These are phyloP conservation scores for Leptinotarsa undecemlineata DNA, from an alignment of 1,140 invertebrate genomes.

Conservation along the genomic window DNA sequence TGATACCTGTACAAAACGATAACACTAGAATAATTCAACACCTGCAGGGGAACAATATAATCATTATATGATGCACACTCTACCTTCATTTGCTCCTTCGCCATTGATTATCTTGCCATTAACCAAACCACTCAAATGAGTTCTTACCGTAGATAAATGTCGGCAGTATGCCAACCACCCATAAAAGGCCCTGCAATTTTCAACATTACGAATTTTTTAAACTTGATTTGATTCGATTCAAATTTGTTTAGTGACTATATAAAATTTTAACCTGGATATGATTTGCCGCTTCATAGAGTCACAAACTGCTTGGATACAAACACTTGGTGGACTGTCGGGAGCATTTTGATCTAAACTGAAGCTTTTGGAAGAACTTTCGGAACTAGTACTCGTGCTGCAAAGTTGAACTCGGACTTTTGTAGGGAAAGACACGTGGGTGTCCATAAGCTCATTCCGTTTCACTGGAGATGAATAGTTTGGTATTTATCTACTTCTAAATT, in stretches of 20 bases:
- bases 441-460: conserved; percentile 54
- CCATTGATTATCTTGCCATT: conserved; percentile 65
- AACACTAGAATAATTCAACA: neutral
- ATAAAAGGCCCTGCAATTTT: conserved; percentile 79
- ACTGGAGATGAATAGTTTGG: conserved; percentile 33
- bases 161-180: conserved; percentile 94
- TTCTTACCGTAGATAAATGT: conserved; percentile 88
- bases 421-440: conserved; percentile 48
- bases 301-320: conserved; percentile 71
- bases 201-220: neutral
- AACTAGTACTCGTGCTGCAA: conserved; percentile 53
- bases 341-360: conserved; percentile 52
- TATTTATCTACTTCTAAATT: neutral
- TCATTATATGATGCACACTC: conserved; percentile 15
- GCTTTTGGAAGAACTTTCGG: conserved; percentile 53
- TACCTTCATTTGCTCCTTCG: conserved; percentile 59
- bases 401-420: conserved; percentile 47
- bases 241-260: neutral
- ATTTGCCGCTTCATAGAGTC: conserved; percentile 93
- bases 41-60: too few relatives aligned
- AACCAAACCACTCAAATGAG: conserved; percentile 88
- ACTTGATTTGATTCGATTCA: neutral
- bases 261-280: conserved; percentile 65
- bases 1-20: conserved; percentile 60
- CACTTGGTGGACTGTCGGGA: conserved; percentile 48